Conservation (phyloP, 2,113 vertebrate genomes). For the Prunella himalayana region DNA sequence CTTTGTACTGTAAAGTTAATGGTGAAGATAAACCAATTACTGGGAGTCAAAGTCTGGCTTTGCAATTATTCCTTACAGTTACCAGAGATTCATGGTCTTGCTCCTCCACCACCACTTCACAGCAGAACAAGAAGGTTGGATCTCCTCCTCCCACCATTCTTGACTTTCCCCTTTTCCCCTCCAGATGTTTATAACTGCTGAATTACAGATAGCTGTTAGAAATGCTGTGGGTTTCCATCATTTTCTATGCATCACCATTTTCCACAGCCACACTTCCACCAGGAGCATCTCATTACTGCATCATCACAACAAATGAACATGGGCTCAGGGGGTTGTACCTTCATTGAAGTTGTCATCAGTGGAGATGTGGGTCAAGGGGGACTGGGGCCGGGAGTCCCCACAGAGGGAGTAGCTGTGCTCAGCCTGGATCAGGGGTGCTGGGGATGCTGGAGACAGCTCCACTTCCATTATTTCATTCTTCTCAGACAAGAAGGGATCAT, state of each 20-base stretch:
- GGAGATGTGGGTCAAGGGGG: constrained; percentile 86
- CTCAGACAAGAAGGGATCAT: constrained; percentile 93
- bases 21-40: not conserved
- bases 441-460: constrained; percentile 81
- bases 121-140: not conserved
- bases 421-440: constrained; percentile 90
- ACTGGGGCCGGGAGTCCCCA: constrained; percentile 91
- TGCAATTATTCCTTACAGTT: not conserved
- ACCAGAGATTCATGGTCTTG: not conserved
- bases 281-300: not conserved
- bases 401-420: constrained; percentile 98
- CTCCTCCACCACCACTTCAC: not conserved
- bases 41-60: not conserved
- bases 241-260: not conserved
- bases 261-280: not conserved
- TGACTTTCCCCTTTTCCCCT: not conserved
- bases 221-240: not conserved
- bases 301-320: not conserved
- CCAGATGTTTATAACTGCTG: not conserved
- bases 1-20: not conserved
- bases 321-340: constrained; percentile 66
- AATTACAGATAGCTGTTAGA: not conserved
- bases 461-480: constrained; percentile 84
- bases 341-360: constrained; percentile 83
- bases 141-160: not conserved